A percentile compares a stretch with the other conserved stretches of the same genome.
These are phyloP conservation scores for Cheiracanthium punctorium DNA, from an alignment of 2,888 invertebrate genomes.

Conservation along the genomic window DNA sequence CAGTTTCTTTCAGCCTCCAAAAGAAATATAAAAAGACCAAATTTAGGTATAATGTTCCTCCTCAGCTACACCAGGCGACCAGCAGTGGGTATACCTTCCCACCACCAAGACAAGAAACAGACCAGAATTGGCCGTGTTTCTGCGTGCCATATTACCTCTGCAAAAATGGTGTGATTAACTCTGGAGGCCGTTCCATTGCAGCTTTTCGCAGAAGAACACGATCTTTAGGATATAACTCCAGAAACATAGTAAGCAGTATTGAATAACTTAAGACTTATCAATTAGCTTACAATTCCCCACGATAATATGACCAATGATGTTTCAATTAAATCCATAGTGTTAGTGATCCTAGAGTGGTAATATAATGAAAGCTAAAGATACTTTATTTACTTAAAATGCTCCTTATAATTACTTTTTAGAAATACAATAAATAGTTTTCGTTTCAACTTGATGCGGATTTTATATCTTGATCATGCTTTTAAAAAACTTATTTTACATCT, in stretches of 20 bases:
- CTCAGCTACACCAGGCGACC: slow-evolving; percentile 16
- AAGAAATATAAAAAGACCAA: neutral
- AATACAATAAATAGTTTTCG: too few relatives aligned
- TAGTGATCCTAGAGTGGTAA: too few relatives aligned
- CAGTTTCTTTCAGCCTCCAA: neutral
- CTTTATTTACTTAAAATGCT: too few relatives aligned
- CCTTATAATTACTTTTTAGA: too few relatives aligned
- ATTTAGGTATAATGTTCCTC: slow-evolving; percentile 16
- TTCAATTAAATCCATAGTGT: too few relatives aligned
- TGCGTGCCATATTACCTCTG: slow-evolving; percentile 72
- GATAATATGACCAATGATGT: too few relatives aligned
- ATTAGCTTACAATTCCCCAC: too few relatives aligned
- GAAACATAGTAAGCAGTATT: slow-evolving; percentile 40
- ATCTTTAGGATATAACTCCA: neutral
- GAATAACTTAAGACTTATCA: too few relatives aligned
- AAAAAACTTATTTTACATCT: too few relatives aligned
- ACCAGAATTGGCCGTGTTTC: slow-evolving; percentile 52
- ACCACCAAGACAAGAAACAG: neutral
- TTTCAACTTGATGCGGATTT: too few relatives aligned
- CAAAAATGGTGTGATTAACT: slow-evolving; percentile 69
- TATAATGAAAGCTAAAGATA: too few relatives aligned
- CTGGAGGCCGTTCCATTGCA: slow-evolving; percentile 33
- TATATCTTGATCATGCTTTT: too few relatives aligned
- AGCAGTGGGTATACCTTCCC: neutral
- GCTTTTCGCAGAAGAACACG: slow-evolving; percentile 3